These are phyloP conservation scores for Drosophila auraria DNA, from an alignment of 1,140 invertebrate genomes.

Conservation along the genomic window DNA sequence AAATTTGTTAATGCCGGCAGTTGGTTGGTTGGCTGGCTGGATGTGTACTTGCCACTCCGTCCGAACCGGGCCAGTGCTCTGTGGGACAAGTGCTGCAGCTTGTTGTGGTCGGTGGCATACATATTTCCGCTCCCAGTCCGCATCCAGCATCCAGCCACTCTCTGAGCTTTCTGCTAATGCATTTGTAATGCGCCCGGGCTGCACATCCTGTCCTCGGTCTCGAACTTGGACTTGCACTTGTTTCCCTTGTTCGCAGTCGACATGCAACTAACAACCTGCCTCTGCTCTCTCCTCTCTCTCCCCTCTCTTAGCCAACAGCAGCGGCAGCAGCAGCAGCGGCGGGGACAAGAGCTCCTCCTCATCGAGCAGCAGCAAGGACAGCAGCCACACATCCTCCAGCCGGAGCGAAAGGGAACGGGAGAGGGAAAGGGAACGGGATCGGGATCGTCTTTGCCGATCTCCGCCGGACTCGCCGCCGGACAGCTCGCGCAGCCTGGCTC, in stretches of 20 bases:
- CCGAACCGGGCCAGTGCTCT: conserved; percentile 15
- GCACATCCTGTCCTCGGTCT: conserved; percentile 67
- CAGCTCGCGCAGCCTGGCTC: conserved; percentile 84
- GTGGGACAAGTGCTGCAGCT: conserved; percentile 69
- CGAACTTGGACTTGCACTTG: conserved; percentile 53
- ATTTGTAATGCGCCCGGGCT: conserved; percentile 78
- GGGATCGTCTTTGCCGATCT: conserved; percentile 67
- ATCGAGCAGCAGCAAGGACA: conserved; percentile 55
- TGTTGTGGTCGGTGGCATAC: conserved; percentile 71
- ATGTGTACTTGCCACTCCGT: conserved; percentile 10
- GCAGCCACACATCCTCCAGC: conserved; percentile 60
- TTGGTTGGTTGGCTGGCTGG: conserved; percentile 31
- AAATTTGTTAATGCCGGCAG: conserved; percentile 80
- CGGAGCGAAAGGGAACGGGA: conserved; percentile 40
- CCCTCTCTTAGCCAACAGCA: conserved; percentile 41
- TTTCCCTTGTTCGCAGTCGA: conserved; percentile 62
- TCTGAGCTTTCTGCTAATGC: conserved; percentile 53
- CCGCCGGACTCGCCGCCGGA: conserved; percentile 86
- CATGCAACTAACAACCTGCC: conserved; percentile 64
- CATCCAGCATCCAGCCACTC: not conserved
- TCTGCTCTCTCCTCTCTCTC: conserved; percentile 11
- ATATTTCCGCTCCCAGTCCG: conserved; percentile 40
- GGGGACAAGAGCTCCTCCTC: conserved; percentile 67
- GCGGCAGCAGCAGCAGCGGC: conserved; percentile 65
- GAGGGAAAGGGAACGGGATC: conserved; percentile 48